Base-by-base conservation (phyloP, 2,888 invertebrate species). In the Drosophila borborema region DNA sequence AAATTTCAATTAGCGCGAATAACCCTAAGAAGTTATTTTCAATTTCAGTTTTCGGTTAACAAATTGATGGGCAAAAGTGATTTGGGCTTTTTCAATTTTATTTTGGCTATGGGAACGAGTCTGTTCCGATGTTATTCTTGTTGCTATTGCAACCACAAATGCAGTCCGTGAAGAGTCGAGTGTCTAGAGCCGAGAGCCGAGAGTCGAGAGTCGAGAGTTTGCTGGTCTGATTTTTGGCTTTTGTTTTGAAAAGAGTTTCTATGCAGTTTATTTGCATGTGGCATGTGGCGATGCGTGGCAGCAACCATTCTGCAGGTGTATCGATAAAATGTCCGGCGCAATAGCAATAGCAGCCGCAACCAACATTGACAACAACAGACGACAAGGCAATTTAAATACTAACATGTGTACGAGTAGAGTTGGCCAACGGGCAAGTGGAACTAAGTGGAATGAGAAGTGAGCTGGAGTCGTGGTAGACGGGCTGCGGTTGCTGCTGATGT, bases 301-400 rank as follows among this genome's bases (percentile, higher is more conserved):
- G 54, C 64, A 56, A 40, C 64, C 63, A 73, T 73, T 56, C 65
- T 46, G 83, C 78, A 86, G 89, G 86, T 90, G 89, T 80, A 90
- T 83, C 87, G 72, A 68, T 72, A 73, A 74, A 90, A 83, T 86
- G 90, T 89, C 89, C 78, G 74, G 60, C 73, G 84, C 77, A 86
- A 72, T 61, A 68, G 84, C 77, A 86, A 72, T 61, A 68, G 63
- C 69, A 72, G 61, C 70, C 58, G 72, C 51, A 68, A 41, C 64
- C 51, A 68, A 34, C 81, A 68, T 23, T 64, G 66, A 81, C 82
- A 69, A 61, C 68, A 72, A 61, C 82, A 70, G 70, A 65, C 81
- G 80, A 88, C 89, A 83, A 81, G 84, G 90, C 90, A 86, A 90
- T 89, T 84, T 86, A 89, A 85, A 89, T 84, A 81, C 89, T 64